These are phyloP conservation scores for Anhinga anhinga DNA, from an alignment of 2,113 vertebrate genomes.

Conservation along the genomic window DNA sequence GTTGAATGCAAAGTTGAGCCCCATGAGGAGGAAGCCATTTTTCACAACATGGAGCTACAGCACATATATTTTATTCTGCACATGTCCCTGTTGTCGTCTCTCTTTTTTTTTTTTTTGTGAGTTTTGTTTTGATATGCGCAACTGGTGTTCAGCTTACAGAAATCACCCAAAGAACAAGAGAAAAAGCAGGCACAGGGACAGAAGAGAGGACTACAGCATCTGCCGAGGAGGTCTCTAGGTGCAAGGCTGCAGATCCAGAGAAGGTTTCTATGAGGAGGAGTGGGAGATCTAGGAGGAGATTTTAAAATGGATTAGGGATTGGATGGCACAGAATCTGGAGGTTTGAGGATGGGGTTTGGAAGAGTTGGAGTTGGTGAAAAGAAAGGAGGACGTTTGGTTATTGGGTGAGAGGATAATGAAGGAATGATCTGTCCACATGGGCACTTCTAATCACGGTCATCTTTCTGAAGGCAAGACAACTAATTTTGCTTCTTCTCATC, in stretches of 20 bases:
- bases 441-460: background rate
- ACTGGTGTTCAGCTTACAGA: background rate
- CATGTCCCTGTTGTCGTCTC: background rate
- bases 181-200: background rate
- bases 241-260: background rate
- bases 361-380: background rate
- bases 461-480: background rate
- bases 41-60: constrained; percentile 29
- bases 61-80: constrained; percentile 17
- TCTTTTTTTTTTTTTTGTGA: background rate
- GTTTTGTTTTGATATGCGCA: constrained; percentile 17
- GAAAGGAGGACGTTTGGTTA: background rate
- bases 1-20: background rate
- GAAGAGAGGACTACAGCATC: background rate
- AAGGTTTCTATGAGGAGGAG: background rate
- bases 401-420: background rate
- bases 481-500: background rate
- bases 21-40: constrained; percentile 37
- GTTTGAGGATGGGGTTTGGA: background rate
- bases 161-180: background rate
- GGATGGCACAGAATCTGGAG: background rate
- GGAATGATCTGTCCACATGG: background rate
- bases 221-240: background rate
- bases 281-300: background rate
- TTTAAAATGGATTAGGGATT: background rate